These are phyloP conservation scores for Mythimna loreyi DNA, from an alignment of 2,888 invertebrate genomes.

Conservation along the genomic window DNA sequence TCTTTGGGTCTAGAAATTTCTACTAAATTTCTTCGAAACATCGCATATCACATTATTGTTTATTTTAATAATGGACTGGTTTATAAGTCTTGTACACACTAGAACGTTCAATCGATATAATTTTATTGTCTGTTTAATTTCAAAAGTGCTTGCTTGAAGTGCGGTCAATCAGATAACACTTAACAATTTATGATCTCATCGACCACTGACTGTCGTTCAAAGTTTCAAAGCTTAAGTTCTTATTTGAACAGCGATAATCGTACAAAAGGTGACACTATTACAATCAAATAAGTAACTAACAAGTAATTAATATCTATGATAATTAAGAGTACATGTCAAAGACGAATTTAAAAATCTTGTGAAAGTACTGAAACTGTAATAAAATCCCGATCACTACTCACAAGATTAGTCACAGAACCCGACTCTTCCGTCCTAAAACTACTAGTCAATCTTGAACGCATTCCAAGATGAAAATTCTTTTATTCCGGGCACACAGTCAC, in stretches of 20 bases:
- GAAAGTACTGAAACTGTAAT: background rate
- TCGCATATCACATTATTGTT: constrained; percentile 6
- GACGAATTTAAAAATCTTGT: background rate
- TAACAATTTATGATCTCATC: constrained; percentile 31
- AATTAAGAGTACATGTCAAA: background rate
- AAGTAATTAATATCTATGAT: background rate
- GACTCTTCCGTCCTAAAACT: constrained; percentile 12
- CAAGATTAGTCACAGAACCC: background rate
- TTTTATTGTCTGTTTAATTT: constrained; percentile 22
- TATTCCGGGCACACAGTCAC: constrained; percentile 16
- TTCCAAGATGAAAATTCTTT: constrained; percentile 49
- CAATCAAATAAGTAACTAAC: background rate
- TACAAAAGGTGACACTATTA: background rate
- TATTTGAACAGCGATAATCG: background rate
- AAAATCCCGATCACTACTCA: constrained; percentile 14
- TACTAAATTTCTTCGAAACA: background rate
- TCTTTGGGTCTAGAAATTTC: constrained; percentile 4
- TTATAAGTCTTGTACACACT: background rate
- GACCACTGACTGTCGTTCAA: constrained; percentile 15
- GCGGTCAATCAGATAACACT: constrained; percentile 36
- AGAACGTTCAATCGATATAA: constrained; percentile 10
- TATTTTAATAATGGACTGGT: constrained; percentile 19
- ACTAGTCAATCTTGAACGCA: constrained; percentile 44
- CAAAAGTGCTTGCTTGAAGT: constrained; percentile 15
- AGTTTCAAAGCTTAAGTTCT: background rate